Conservation (phyloP, 2,888 invertebrate genomes). For the Trichogramma dendrolimi region DNA sequence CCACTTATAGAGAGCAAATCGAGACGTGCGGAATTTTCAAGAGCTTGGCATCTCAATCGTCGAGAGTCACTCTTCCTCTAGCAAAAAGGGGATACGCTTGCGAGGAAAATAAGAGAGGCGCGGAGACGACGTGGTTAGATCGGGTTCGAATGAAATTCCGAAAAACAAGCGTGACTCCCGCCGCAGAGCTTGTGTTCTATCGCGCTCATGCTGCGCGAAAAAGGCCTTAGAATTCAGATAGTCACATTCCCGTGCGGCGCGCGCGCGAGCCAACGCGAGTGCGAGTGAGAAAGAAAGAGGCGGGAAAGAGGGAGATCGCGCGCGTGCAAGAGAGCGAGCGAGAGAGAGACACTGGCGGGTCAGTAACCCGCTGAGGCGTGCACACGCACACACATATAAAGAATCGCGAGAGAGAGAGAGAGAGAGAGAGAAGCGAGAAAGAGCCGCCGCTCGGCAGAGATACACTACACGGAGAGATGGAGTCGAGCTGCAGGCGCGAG, state of each 20-base stretch:
- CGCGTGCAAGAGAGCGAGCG: neutral
- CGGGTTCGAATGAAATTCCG: too few relatives aligned
- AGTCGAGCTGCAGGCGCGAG: neutral
- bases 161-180: too few relatives aligned
- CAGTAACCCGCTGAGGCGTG: neutral
- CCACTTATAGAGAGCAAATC: too few relatives aligned
- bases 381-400: neutral
- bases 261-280: neutral
- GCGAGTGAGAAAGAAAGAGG: constrained; percentile 1
- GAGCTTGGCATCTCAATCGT: too few relatives aligned
- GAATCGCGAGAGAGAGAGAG: constrained; percentile 7
- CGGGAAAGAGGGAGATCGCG: constrained; percentile 7
- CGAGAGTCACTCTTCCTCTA: too few relatives aligned
- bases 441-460: neutral
- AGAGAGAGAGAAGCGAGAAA: neutral
- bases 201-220: too few relatives aligned
- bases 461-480: neutral
- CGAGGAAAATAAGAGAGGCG: too few relatives aligned
- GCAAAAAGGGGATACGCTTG: too few relatives aligned
- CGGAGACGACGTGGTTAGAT: too few relatives aligned
- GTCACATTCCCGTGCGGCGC: neutral
- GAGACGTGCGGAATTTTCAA: too few relatives aligned
- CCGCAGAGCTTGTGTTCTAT: too few relatives aligned
- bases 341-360: neutral
- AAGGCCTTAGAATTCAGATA: too few relatives aligned